Conservation (phyloP, 2,797 vertebrate genomes). For the Takifugu rubripes region DNA sequence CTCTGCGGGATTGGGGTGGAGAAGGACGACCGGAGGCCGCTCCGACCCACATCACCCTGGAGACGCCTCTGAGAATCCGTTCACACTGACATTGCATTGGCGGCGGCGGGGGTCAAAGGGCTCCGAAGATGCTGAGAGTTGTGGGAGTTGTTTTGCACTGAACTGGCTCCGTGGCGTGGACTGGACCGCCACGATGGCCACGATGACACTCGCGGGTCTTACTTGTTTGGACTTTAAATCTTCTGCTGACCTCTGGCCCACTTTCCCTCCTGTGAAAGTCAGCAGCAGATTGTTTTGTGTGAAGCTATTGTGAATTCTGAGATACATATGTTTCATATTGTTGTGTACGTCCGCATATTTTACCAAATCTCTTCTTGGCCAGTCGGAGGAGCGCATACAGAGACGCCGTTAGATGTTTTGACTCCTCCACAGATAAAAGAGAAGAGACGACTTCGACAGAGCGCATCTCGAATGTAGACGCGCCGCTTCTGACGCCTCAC, state of each 20-base stretch:
- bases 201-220: slow-evolving; percentile 34
- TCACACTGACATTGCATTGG: slow-evolving; percentile 30
- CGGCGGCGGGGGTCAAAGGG: slow-evolving; percentile 30
- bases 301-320: slow-evolving; percentile 55
- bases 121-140: slow-evolving; percentile 22
- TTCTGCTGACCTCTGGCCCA: slow-evolving; percentile 33
- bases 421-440: slow-evolving; percentile 38
- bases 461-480: slow-evolving; percentile 37
- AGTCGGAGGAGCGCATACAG: slow-evolving; percentile 45
- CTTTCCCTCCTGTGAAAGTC: slow-evolving; percentile 31
- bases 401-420: slow-evolving; percentile 14
- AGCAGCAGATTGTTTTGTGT: slow-evolving; percentile 19
- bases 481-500: slow-evolving; percentile 30
- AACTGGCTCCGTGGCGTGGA: slow-evolving; percentile 48
- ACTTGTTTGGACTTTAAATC: slow-evolving; percentile 26
- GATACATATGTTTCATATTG: slow-evolving; percentile 62
- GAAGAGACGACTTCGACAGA: slow-evolving; percentile 33
- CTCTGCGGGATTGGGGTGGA: background rate
- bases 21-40: slow-evolving; percentile 33
- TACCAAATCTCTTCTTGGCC: slow-evolving; percentile 40
- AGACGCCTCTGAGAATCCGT: slow-evolving; percentile 12
- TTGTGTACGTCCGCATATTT: slow-evolving; percentile 58
- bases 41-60: background rate
- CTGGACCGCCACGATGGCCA: slow-evolving; percentile 17
- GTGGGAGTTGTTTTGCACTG: slow-evolving; percentile 59